Conservation (phyloP, 2,888 invertebrate species). For the Amphipoea lucens region DNA sequence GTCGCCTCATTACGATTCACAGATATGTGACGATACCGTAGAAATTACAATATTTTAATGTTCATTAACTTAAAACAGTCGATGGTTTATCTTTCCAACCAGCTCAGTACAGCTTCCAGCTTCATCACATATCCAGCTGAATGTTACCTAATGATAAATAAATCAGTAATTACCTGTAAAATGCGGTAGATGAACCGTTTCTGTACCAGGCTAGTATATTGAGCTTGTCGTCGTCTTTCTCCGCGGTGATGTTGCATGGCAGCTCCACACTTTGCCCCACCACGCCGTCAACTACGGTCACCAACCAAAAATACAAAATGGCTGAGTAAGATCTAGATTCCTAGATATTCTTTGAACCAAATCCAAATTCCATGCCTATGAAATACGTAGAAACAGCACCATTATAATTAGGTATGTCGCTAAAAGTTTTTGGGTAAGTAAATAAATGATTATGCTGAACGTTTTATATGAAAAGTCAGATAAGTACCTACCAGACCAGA, state of each 20-base stretch:
- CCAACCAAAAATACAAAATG: conserved; percentile 7
- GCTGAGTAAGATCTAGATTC: background rate
- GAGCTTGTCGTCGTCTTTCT: conserved; percentile 79
- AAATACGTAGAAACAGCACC: background rate
- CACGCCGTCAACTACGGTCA: conserved; percentile 79
- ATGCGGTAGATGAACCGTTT: conserved; percentile 81
- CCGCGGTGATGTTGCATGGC: conserved; percentile 83
- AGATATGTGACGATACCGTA: background rate
- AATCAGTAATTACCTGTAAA: conserved; percentile 81
- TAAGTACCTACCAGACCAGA: background rate
- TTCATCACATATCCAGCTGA: background rate
- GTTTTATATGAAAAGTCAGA: background rate
- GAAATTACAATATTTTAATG: background rate
- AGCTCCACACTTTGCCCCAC: conserved; percentile 82
- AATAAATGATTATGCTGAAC: background rate
- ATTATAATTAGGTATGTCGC: background rate
- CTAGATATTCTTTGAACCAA: background rate
- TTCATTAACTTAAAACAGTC: background rate
- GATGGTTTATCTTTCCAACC: background rate
- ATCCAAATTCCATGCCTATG: background rate
- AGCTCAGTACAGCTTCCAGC: background rate
- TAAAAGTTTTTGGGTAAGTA: background rate
- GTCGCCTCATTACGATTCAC: background rate
- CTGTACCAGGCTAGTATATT: conserved; percentile 85
- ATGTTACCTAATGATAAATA: background rate